A percentile compares a stretch with the other conserved stretches of the same genome.
Conservation (phyloP, 2,888 invertebrate genomes). For the Branchipolynoe longqiensis region DNA sequence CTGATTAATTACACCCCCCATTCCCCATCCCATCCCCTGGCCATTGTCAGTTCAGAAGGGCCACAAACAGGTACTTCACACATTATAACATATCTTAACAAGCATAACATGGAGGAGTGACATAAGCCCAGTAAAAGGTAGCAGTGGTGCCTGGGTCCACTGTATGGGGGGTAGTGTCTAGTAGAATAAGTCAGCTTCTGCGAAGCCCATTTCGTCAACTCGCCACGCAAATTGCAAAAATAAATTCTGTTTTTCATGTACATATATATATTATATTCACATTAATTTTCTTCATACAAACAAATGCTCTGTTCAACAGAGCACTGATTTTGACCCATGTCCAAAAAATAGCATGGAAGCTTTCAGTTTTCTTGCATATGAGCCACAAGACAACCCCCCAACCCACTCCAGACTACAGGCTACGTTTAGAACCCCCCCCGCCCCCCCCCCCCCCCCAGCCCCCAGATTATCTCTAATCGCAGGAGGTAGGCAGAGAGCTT, state of each 20-base stretch:
- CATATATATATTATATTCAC: constrained; percentile 21
- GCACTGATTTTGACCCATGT: constrained; percentile 12
- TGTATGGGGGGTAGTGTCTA: not conserved
- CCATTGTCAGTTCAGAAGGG: not conserved
- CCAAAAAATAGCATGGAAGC: constrained; percentile 56
- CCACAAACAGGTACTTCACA: constrained; percentile 22
- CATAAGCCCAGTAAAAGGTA: not conserved
- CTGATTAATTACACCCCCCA: not conserved
- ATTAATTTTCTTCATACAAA: not conserved
- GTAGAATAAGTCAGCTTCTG: constrained; percentile 8
- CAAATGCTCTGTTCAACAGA: constrained; percentile 52
- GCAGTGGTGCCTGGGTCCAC: not conserved
- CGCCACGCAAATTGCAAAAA: constrained; percentile 42
- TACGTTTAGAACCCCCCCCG: not conserved
- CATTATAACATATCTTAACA: not conserved
- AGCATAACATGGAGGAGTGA: constrained; percentile 30
- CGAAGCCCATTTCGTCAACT: constrained; percentile 6
- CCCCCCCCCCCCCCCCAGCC: no score
- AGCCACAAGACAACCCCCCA: constrained; percentile 1
- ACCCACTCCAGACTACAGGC: not conserved
- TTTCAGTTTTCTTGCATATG: constrained; percentile 13
- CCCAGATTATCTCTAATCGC: no score
- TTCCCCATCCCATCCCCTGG: not conserved
- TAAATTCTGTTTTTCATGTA: constrained; percentile 37
- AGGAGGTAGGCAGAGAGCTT: constrained; percentile 6